Evolutionary conservation across 2,113 vertebrate genomes (phyloP).

Genomic region (rat (Rattus norvegicus)): DNA sequence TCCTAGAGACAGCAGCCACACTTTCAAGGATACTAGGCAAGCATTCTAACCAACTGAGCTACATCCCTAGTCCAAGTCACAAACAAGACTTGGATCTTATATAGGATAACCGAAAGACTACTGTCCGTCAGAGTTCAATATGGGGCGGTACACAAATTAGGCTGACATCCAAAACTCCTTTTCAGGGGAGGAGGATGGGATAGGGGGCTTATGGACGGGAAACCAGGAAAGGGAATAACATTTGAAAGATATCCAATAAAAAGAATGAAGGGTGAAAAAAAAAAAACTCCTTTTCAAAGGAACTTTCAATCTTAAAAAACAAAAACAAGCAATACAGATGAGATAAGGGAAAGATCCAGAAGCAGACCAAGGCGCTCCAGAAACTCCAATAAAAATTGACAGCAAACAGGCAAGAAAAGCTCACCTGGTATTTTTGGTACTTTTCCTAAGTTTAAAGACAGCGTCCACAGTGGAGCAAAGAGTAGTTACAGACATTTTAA

Average conservation of each 20-base stretch:
- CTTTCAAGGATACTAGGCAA: not conserved
- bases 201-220: no score
- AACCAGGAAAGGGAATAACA: no score
- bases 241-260: no score
- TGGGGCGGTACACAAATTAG: slow-evolving; percentile 53
- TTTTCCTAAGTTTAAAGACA: slow-evolving; percentile 63
- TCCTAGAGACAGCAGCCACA: not conserved
- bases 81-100: slow-evolving; percentile 23
- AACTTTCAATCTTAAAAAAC: not conserved
- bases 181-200: not conserved
- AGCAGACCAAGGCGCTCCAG: not conserved
- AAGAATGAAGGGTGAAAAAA: no score
- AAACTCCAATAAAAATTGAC: slow-evolving; percentile 51
- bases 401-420: not conserved
- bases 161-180: not conserved
- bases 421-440: not conserved
- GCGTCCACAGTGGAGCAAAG: not conserved
- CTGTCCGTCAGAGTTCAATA: slow-evolving; percentile 35
- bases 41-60: not conserved
- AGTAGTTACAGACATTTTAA: not conserved
- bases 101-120: slow-evolving; percentile 51
- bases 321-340: not conserved
- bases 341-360: slow-evolving; percentile 3
- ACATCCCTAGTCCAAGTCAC: not conserved
- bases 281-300: slow-evolving; percentile 27